Evolutionary conservation across 2,888 invertebrate species (phyloP).

Genomic region (Frankliniella intonsa): DNA sequence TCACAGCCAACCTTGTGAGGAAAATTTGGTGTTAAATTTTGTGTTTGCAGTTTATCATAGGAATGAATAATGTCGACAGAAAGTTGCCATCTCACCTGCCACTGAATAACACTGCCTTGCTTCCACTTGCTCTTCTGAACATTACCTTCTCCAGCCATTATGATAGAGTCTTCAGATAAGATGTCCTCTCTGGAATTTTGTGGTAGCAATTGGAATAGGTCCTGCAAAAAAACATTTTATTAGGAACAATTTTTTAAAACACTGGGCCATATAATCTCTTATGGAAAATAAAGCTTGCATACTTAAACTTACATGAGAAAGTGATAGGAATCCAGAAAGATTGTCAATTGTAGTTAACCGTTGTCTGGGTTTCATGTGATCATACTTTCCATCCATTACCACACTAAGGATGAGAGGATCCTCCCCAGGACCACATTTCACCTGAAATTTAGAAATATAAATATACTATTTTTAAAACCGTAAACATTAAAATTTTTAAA

Average conservation of each 20-base stretch:
- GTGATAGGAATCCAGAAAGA: constrained; percentile 64
- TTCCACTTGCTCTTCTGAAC: constrained; percentile 48
- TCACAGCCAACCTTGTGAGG: constrained; percentile 67
- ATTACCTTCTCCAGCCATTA: constrained; percentile 54
- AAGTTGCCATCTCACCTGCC: constrained; percentile 46
- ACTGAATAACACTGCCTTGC: constrained; percentile 49
- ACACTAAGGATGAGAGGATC: constrained; percentile 60
- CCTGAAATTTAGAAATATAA: constrained; percentile 41
- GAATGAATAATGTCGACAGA: constrained; percentile 31
- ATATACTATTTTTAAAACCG: neutral
- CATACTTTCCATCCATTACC: constrained; percentile 62
- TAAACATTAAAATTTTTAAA: constrained; percentile 21
- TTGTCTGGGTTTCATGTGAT: constrained; percentile 58
- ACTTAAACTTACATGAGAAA: constrained; percentile 56
- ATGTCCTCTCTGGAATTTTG: constrained; percentile 46
- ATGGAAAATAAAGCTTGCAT: constrained; percentile 31
- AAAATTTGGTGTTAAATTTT: neutral
- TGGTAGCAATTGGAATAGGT: constrained; percentile 52
- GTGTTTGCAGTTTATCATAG: no score
- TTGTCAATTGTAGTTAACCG: constrained; percentile 65
- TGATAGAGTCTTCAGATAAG: constrained; percentile 48
- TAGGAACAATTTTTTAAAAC: constrained; percentile 27
- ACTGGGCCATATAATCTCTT: neutral
- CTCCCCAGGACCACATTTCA: constrained; percentile 47
- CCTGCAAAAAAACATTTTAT: constrained; percentile 46